phyloP scores from a whole-genome alignment of 2,113 vertebrate genomes.

The Mirounga angustirostris region DNA sequence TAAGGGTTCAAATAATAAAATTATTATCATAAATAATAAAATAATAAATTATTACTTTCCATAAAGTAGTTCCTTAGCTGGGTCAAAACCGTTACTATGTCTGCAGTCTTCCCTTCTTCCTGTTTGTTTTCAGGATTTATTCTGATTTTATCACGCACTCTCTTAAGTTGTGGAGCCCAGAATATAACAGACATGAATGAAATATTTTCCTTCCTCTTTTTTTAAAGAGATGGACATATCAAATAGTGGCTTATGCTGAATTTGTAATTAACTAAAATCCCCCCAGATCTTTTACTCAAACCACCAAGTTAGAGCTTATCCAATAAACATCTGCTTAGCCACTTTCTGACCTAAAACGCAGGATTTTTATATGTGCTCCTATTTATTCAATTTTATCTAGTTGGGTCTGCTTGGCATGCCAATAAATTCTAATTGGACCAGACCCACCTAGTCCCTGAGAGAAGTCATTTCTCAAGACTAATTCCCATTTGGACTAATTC shows the following conservation, averaged over 20 bases:
- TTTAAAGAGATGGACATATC: not conserved
- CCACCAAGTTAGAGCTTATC: not conserved
- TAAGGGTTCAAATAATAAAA: not conserved
- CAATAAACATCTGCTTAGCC: not conserved
- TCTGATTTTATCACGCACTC: not conserved
- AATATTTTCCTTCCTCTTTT: not conserved
- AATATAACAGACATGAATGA: not conserved
- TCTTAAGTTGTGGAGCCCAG: not conserved
- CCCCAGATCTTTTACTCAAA: not conserved
- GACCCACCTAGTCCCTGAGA: not conserved
- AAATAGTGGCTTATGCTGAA: not conserved
- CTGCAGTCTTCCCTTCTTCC: not conserved
- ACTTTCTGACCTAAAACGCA: conserved; percentile 20
- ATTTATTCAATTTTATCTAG: not conserved
- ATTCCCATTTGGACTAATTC: not conserved
- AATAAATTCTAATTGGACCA: not conserved
- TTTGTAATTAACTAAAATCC: not conserved
- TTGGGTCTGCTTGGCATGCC: not conserved
- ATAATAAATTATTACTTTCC: not conserved
- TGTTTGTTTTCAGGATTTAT: not conserved
- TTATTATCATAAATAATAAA: not conserved
- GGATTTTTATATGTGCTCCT: not conserved
- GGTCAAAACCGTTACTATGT: not conserved
- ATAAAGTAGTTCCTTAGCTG: not conserved
- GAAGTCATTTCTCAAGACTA: conserved; percentile 37